Conservation (phyloP, 2,113 vertebrate species). For the Orcinus orca region DNA sequence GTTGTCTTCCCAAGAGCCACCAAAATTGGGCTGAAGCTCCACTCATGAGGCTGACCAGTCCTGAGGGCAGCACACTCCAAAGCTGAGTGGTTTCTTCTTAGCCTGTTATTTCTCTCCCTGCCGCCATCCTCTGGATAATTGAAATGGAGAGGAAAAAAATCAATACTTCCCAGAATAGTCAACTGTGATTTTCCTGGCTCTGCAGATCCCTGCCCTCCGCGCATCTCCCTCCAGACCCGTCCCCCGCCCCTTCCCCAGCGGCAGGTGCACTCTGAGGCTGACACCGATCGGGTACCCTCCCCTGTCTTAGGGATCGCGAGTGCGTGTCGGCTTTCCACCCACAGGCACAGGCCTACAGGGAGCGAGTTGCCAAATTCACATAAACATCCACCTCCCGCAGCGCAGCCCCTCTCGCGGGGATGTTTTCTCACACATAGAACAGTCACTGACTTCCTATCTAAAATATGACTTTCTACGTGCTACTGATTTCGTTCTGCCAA, state of each 20-base stretch:
- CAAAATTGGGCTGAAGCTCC: too few species aligned
- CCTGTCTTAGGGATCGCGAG: background rate
- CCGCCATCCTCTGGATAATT: background rate
- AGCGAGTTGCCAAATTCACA: background rate
- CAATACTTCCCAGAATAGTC: background rate
- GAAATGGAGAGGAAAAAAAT: background rate
- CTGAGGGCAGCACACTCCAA: rapidly evolving
- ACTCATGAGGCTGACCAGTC: rapidly evolving
- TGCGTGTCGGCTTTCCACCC: rapidly evolving
- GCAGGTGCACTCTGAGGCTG: background rate
- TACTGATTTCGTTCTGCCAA: slow-evolving; percentile 41
- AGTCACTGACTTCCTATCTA: background rate
- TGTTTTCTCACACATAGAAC: rapidly evolving
- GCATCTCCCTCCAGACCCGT: background rate
- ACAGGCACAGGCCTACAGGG: rapidly evolving
- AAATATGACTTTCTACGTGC: background rate
- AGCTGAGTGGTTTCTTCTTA: background rate
- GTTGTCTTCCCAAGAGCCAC: background rate
- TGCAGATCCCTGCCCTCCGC: background rate
- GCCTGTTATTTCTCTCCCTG: background rate
- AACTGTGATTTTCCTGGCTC: background rate
- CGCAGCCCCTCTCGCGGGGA: rapidly evolving
- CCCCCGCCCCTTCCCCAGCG: rapidly evolving
- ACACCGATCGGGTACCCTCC: rapidly evolving
- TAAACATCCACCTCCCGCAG: background rate